Evolutionary conservation across 1,140 invertebrate genomes (phyloP).

Genomic region (Drosophila melanogaster): DNA sequence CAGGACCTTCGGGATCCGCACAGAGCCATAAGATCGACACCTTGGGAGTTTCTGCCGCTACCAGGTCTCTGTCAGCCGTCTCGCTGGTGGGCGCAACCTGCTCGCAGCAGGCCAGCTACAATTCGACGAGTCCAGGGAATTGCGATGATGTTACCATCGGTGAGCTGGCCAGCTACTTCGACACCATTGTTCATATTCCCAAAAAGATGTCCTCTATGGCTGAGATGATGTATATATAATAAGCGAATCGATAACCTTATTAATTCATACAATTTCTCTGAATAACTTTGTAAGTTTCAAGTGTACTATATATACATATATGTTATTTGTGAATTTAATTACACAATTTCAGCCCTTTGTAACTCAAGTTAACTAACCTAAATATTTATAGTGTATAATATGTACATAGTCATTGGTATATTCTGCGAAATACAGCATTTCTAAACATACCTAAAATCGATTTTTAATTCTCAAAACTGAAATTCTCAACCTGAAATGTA

Average conservation of each 20-base stretch:
- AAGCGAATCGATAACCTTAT: not conserved
- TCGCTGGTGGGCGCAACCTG: slow-evolving; percentile 74
- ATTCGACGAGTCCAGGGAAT: slow-evolving; percentile 85
- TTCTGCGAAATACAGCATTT: slow-evolving; percentile 40
- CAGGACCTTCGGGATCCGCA: slow-evolving; percentile 1
- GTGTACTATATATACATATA: slow-evolving; percentile 20
- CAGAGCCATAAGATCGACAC: slow-evolving; percentile 1
- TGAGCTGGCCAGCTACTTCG: slow-evolving; percentile 96
- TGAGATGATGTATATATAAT: slow-evolving; percentile 97
- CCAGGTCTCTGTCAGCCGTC: slow-evolving; percentile 11
- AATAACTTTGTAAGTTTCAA: slow-evolving; percentile 25
- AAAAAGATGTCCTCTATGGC: slow-evolving; percentile 98
- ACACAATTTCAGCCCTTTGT: slow-evolving; percentile 20
- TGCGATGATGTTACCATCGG: slow-evolving; percentile 93
- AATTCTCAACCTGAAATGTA: too few species aligned
- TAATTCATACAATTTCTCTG: slow-evolving; percentile 9
- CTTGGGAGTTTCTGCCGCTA: not conserved
- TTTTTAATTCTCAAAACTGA: not conserved
- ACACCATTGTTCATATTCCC: slow-evolving; percentile 96
- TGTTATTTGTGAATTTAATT: slow-evolving; percentile 46
- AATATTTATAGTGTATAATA: slow-evolving; percentile 45
- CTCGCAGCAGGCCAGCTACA: slow-evolving; percentile 88
- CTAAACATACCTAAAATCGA: not conserved
- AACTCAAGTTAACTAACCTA: slow-evolving; percentile 25
- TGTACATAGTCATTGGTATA: slow-evolving; percentile 46